phyloP scores from a whole-genome alignment of 2,797 vertebrate genomes.

The Helarctos malayanus region DNA sequence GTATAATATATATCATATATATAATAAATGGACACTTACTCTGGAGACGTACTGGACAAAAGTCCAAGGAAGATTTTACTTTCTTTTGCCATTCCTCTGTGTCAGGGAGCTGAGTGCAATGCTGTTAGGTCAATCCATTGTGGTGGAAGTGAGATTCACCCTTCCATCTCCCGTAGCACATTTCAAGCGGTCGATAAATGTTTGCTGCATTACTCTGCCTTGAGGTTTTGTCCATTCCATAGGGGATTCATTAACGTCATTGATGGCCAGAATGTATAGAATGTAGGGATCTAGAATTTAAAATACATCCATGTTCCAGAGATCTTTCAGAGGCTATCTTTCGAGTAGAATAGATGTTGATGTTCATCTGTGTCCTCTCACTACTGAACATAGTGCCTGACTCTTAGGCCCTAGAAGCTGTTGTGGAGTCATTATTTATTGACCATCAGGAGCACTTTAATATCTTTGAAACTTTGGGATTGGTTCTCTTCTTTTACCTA shows the following conservation, averaged over 20 bases:
- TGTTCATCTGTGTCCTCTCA: background rate
- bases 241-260: background rate
- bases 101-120: background rate
- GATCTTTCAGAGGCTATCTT: background rate
- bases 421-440: constrained; percentile 47
- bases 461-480: constrained; percentile 55
- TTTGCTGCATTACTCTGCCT: background rate
- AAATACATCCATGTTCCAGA: constrained; percentile 7
- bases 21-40: background rate
- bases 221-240: background rate
- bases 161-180: background rate
- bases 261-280: background rate
- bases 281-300: background rate
- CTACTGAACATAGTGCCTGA: background rate
- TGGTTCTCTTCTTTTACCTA: constrained; percentile 67
- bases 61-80: background rate
- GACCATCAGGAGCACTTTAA: constrained; percentile 56
- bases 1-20: background rate
- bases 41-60: background rate
- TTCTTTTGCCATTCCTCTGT: background rate
- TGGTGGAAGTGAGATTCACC: no score
- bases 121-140: background rate
- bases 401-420: background rate
- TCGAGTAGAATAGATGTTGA: background rate
- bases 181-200: background rate